Evolutionary conservation across 1,140 invertebrate species (phyloP).

Genomic region (Bombus consobrinus): DNA sequence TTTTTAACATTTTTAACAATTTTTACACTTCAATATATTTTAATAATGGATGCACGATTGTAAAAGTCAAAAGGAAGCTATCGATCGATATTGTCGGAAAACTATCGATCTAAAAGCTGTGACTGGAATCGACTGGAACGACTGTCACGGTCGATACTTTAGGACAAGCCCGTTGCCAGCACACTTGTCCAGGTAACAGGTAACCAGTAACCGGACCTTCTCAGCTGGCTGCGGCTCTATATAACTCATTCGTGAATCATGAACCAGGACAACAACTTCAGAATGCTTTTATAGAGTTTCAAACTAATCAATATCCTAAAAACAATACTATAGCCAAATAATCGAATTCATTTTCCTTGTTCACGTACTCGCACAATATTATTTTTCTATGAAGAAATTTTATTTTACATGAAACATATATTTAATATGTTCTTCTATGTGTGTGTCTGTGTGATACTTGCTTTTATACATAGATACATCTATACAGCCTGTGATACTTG

Average conservation of each 20-base stretch:
- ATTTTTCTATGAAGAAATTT: neutral
- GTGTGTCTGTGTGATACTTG: neutral
- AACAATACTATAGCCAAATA: neutral
- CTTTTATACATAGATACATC: neutral
- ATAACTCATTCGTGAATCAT: slow-evolving; percentile 59
- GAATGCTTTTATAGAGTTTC: slow-evolving; percentile 17
- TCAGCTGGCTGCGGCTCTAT: slow-evolving; percentile 48
- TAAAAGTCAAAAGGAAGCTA: neutral
- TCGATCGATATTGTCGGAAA: neutral
- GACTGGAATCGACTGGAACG: neutral
- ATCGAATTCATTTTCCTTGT: neutral
- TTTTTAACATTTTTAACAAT: neutral
- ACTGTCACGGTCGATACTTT: slow-evolving; percentile 45
- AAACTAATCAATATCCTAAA: neutral
- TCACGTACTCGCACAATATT: neutral
- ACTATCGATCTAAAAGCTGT: neutral
- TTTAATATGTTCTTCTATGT: neutral
- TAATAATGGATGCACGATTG: too few relatives aligned
- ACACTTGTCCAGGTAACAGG: slow-evolving; percentile 51
- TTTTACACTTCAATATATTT: neutral
- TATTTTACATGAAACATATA: neutral
- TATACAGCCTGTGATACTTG: neutral
- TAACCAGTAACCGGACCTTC: slow-evolving; percentile 58
- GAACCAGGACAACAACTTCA: slow-evolving; percentile 44
- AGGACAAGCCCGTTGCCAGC: slow-evolving; percentile 34